Conservation (phyloP, 2,888 invertebrate genomes). For the Encarsia formosa region DNA sequence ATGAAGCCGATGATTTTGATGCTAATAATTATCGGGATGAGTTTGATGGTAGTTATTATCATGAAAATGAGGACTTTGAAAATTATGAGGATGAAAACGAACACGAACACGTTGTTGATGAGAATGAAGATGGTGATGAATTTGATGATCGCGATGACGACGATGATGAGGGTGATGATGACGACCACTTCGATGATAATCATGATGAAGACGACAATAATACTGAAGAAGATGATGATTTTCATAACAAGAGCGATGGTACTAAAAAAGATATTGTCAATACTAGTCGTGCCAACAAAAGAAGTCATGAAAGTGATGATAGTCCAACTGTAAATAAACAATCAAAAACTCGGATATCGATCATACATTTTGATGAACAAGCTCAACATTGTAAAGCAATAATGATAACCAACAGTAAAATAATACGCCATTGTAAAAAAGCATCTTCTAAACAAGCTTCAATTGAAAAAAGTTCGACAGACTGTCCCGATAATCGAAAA, state of each 20-base stretch:
- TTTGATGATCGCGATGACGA: conserved; percentile 9
- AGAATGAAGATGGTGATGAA: background rate
- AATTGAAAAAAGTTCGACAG: conserved; percentile 12
- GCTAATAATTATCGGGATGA: conserved; percentile 15
- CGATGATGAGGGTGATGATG: too few species aligned
- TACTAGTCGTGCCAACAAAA: too few species aligned
- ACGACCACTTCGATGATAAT: too few species aligned
- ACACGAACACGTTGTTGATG: background rate
- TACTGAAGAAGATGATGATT: too few species aligned
- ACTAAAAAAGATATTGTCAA: too few species aligned
- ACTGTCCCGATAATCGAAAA: conserved; percentile 10
- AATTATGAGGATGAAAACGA: conserved; percentile 12
- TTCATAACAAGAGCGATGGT: too few species aligned
- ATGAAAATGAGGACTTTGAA: conserved; percentile 30
- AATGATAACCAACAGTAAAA: conserved; percentile 5
- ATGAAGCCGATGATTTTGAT: conserved; percentile 13
- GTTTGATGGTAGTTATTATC: too few species aligned
- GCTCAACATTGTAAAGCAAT: conserved; percentile 18
- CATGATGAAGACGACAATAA: too few species aligned
- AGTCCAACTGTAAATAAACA: too few species aligned
- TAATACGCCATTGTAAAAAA: conserved; percentile 5
- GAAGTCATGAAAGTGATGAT: too few species aligned
- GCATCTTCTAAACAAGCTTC: background rate
- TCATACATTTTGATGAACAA: conserved; percentile 17
- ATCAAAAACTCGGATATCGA: too few species aligned